Conservation (phyloP, 2,113 vertebrate species). For the Solea senegalensis region DNA sequence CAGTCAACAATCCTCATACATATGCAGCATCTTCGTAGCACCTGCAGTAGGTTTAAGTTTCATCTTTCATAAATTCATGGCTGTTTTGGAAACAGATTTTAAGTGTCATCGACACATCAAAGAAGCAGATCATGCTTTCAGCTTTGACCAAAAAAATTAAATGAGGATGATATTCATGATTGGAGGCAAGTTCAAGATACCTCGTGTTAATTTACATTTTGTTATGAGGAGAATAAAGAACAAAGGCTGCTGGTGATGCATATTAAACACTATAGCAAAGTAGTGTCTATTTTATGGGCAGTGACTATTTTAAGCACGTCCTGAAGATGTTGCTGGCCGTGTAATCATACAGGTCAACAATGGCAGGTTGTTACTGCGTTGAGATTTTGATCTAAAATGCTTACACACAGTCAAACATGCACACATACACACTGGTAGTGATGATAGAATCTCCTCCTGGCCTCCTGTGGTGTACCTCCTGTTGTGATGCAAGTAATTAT, state of each 20-base stretch:
- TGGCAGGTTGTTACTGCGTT: background rate
- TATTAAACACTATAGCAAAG: background rate
- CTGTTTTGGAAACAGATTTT: background rate
- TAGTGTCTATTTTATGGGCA: background rate
- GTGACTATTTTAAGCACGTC: background rate
- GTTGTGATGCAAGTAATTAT: constrained; percentile 48
- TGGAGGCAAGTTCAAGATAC: background rate
- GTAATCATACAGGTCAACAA: background rate
- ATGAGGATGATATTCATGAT: background rate
- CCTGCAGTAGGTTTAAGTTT: background rate
- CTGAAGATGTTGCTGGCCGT: background rate
- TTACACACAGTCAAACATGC: background rate
- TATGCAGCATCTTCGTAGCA: background rate
- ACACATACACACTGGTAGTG: background rate
- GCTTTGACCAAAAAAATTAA: background rate
- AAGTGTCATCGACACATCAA: background rate
- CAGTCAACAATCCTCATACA: background rate
- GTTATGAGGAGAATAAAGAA: background rate
- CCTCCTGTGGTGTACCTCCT: constrained; percentile 16
- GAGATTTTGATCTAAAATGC: background rate
- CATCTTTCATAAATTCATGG: background rate
- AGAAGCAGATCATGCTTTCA: background rate
- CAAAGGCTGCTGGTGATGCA: background rate
- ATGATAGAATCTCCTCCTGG: constrained; percentile 14
- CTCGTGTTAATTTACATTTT: background rate